Evolutionary conservation across 2,113 vertebrate genomes (phyloP), one percentile per base, ranked within the genome.

Genomic region (Malaclemys terrapin): DNA sequence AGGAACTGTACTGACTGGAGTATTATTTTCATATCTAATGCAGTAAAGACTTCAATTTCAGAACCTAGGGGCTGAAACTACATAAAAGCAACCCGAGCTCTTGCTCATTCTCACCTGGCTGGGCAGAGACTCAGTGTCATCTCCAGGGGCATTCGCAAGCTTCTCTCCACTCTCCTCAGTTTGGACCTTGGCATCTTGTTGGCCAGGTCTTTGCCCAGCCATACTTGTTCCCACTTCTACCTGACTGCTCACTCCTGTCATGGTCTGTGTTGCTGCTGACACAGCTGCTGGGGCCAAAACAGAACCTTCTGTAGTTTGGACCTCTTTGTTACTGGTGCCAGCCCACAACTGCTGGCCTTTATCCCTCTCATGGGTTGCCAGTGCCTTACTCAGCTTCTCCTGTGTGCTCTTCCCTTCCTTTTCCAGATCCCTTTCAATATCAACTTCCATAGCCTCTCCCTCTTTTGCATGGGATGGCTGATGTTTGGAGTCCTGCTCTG

Each of bases 231-330:
- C 98, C 38, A 47, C 78, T 79, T 96, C 96, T 62, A 94, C 96
- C 78, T 94, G 97, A n/a, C 94, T 93, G 95, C 85, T 94, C 13
- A 91, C 91, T 88, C 88, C 97, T 92, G 97, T 84, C 31, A 97
- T 84, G 0, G 98, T 98, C 94, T 98, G 98, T 3, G 98, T 98
- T 93, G 98, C 98, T 81, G 96, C 93, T 53, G 98, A 98, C 89
- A 95, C 94, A 56, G 97, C 98, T 85, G 96, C 88, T 45, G 94
- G 94, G 17, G 80, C 93, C 92, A 85, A 83, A 10, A 92, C 76
- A 47, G 35, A 91, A 72, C 54, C 85, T 50, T 59, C 94, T 80
- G 96, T 49, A 56, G 98, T 98, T 76, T 98, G 98, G 80, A 97
- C 93, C 78, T 97, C 98, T 97, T 98, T 88, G 49, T 96, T 97